Conservation (phyloP, 2,888 invertebrate genomes). For the Andrena minutula region DNA sequence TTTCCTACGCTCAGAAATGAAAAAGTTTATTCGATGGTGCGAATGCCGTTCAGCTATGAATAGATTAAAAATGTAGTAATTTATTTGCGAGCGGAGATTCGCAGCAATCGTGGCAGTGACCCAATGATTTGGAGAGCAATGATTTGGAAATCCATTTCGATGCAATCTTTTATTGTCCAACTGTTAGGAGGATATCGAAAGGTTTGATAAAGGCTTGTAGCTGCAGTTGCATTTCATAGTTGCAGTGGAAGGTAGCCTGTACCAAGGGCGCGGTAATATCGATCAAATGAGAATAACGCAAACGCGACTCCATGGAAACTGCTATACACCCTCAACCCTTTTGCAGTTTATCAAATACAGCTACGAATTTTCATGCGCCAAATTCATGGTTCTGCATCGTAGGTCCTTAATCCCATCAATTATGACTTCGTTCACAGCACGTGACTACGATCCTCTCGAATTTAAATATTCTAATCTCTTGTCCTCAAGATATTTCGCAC, state of each 20-base stretch:
- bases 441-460: too few relatives aligned
- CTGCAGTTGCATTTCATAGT: conserved; percentile 24
- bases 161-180: background rate
- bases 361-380: conserved; percentile 18
- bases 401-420: background rate
- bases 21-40: too few relatives aligned
- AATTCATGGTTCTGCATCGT: background rate
- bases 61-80: too few relatives aligned
- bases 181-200: background rate
- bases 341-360: conserved; percentile 29
- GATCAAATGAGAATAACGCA: conserved; percentile 74
- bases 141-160: background rate
- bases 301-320: conserved; percentile 73
- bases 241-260: conserved; percentile 44
- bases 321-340: conserved; percentile 31
- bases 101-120: too few relatives aligned
- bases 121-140: too few relatives aligned
- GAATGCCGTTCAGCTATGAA: too few relatives aligned
- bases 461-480: too few relatives aligned
- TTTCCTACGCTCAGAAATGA: too few relatives aligned
- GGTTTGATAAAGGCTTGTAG: background rate
- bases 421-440: background rate
- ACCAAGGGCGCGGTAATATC: conserved; percentile 71
- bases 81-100: too few relatives aligned
- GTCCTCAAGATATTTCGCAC: too few relatives aligned